A percentile compares a stretch with the other conserved stretches of the same genome.
Conservation (phyloP, 2,797 vertebrate genomes). For the Mormyrops attenuatus region DNA sequence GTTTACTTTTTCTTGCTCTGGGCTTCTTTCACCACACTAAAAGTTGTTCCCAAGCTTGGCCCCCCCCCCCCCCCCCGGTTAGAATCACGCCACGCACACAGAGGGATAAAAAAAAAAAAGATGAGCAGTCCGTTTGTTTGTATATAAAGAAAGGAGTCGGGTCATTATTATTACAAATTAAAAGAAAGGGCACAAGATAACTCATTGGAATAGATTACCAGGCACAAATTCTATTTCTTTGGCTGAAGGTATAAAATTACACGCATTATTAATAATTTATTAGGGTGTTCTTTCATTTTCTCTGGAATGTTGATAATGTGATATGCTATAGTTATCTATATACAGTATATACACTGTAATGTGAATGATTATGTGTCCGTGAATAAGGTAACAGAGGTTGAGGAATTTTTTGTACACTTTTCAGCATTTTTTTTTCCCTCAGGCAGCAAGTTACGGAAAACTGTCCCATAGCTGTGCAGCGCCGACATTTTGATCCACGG, state of each 20-base stretch:
- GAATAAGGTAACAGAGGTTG: background rate
- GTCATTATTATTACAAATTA: background rate
- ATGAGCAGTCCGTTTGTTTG: background rate
- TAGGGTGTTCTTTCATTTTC: background rate
- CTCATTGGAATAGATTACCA: background rate
- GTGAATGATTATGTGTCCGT: background rate
- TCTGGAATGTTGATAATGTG: conserved; percentile 20
- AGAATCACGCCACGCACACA: background rate
- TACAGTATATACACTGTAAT: background rate
- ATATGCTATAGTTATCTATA: background rate
- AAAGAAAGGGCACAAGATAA: background rate
- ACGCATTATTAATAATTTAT: background rate
- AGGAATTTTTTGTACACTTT: background rate
- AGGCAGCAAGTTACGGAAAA: background rate
- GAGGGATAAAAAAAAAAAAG: background rate
- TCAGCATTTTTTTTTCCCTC: background rate
- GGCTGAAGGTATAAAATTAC: background rate
- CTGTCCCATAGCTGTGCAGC: background rate
- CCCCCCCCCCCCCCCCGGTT: background rate
- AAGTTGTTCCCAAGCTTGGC: conserved; percentile 27
- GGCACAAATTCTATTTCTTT: background rate
- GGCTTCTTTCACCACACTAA: conserved; percentile 33
- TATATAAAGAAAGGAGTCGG: background rate
- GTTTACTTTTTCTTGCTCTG: conserved; percentile 51
- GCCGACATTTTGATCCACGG: conserved; percentile 24